Base-by-base conservation (phyloP, 1,140 invertebrate species). In the Drosophila tristis region DNA sequence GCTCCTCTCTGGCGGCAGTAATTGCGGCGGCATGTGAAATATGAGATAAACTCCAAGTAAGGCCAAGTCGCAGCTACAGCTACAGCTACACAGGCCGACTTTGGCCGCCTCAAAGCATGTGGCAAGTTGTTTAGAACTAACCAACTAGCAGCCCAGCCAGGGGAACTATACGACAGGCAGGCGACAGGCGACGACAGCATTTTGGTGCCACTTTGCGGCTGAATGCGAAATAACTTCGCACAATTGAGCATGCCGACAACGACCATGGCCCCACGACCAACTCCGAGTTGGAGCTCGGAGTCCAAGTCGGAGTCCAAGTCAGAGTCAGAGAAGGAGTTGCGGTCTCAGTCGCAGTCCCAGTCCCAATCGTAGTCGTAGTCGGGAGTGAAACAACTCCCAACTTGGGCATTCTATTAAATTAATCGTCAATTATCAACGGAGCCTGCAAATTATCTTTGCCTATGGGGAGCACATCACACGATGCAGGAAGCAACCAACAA, bases 331-430 rank as follows among this genome's bases (percentile, higher is more conserved):
- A 45, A 61, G 44, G 58, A 61, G 50, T 42, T 39, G 20, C 16
- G 50, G 23, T 55, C 11, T 7, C 45, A 49, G 23, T 16, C 15
- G 26, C 42, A 42, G 20, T 4, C 8, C 20, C 1, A 31, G 31
- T 15, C 39, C 59, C 42, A 25, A 51, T 23, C 50, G 50, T 8
- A 8, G 53, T 23, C 35, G 13, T 48, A 56, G 39, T 73, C 64
- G 61, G 74, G 61, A 39, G 35, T 39, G 35, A 39, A 39, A 62
- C 78, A 74, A 68, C 51, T 70, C 84, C 84, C 78, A 89, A 89
- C 84, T 89, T 89, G 85, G 84, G 80, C 85, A 89, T 89, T 84
- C 76, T 89, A 89, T 89, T 89, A 89, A 89, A 89, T 89, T 89
- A 89, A 89, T 89, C 84, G 84, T 89, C 84, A 89, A 89, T 89